Evolutionary conservation across 2,113 vertebrate genomes (phyloP).

Genomic region (Clarias macrocephalus): DNA sequence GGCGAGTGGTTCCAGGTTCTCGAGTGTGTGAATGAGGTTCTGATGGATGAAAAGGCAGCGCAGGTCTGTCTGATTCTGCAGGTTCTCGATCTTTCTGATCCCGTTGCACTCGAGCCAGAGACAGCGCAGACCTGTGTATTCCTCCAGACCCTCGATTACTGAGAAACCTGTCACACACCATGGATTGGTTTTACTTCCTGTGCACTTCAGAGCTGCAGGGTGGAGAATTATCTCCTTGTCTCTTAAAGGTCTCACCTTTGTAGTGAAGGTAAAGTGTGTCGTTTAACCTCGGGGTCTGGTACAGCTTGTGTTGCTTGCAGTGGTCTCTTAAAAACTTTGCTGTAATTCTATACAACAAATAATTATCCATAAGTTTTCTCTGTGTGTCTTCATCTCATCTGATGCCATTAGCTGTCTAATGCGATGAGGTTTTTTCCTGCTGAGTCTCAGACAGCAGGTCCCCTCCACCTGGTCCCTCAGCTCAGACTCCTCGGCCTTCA

Average conservation of each 20-base stretch:
- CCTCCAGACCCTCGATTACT: constrained; percentile 73
- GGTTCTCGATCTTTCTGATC: constrained; percentile 82
- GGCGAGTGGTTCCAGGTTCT: constrained; percentile 83
- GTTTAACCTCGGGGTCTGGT: constrained; percentile 83
- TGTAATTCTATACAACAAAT: constrained; percentile 79
- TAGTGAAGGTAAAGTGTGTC: constrained; percentile 90
- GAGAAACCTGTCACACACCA: constrained; percentile 57
- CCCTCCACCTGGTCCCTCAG: too few species aligned
- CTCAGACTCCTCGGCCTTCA: too few species aligned
- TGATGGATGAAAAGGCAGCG: constrained; percentile 91
- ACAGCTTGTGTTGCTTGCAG: constrained; percentile 89
- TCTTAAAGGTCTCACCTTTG: constrained; percentile 75
- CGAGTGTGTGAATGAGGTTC: constrained; percentile 85
- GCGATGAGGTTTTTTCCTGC: too few species aligned
- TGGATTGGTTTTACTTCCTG: neutral
- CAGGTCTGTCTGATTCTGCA: constrained; percentile 83
- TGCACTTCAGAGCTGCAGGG: neutral
- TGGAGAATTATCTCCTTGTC: neutral
- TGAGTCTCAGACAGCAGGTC: too few species aligned
- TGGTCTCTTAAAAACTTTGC: constrained; percentile 81
- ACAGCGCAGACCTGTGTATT: constrained; percentile 88
- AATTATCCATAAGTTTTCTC: neutral
- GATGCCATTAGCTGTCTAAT: too few species aligned
- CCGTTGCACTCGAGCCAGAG: constrained; percentile 91
- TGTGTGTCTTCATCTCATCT: too few species aligned